Conservation (phyloP, 2,888 invertebrate species). For the Pheosia gnoma region DNA sequence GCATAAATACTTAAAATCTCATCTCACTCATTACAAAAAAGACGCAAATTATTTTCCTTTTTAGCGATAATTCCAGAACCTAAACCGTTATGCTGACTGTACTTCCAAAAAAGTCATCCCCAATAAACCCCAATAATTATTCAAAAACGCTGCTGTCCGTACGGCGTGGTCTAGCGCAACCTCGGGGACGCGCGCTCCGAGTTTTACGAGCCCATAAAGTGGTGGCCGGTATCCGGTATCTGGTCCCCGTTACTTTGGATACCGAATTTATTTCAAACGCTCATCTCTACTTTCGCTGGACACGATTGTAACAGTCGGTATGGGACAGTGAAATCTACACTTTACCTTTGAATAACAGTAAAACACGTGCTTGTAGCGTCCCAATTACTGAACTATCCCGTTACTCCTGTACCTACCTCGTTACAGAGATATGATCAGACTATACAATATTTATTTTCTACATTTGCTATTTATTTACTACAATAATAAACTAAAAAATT, state of each 20-base stretch:
- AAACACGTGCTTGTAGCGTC: no score
- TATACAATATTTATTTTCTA: no score
- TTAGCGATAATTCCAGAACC: no score
- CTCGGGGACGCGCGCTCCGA: constrained; percentile 66
- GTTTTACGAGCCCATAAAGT: constrained; percentile 74
- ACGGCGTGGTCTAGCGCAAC: constrained; percentile 51
- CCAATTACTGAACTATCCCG: neutral
- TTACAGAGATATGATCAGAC: no score
- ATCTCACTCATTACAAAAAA: no score
- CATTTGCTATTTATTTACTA: no score
- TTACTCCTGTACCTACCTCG: neutral
- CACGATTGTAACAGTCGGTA: neutral
- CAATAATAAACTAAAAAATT: no score
- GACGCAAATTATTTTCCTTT: no score
- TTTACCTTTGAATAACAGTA: neutral
- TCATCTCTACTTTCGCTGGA: constrained; percentile 44
- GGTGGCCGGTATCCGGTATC: constrained; percentile 66
- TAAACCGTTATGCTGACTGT: neutral
- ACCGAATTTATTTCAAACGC: constrained; percentile 63
- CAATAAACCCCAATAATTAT: constrained; percentile 29
- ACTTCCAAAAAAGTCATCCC: neutral
- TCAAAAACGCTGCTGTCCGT: constrained; percentile 49
- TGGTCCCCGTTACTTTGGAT: constrained; percentile 61
- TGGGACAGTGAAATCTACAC: neutral
- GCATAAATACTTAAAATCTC: no score